These are phyloP conservation scores for Poeciliopsis gracilis DNA, from an alignment of 2,797 vertebrate genomes.

Conservation along the genomic window DNA sequence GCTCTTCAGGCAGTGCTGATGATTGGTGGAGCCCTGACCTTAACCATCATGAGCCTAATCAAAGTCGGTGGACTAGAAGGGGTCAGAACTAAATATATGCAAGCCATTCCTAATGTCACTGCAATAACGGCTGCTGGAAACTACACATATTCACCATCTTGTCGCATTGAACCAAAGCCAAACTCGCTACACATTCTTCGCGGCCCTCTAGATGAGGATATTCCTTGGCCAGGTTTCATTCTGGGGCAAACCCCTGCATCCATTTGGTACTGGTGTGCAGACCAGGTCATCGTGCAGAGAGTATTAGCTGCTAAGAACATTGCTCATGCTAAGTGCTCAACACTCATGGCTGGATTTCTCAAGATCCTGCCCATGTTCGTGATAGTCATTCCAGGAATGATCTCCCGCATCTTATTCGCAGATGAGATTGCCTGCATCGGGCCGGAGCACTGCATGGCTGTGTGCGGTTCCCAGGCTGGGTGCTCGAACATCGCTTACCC, in stretches of 20 bases:
- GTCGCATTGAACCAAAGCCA: slow-evolving; percentile 90
- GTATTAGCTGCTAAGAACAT: slow-evolving; percentile 97
- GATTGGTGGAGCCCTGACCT: slow-evolving; percentile 93
- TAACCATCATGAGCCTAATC: slow-evolving; percentile 90
- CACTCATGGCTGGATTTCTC: slow-evolving; percentile 96
- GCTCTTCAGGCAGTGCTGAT: slow-evolving; percentile 96
- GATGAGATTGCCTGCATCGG: slow-evolving; percentile 96
- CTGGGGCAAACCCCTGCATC: slow-evolving; percentile 97
- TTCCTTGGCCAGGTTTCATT: slow-evolving; percentile 97
- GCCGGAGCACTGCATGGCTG: slow-evolving; percentile 96
- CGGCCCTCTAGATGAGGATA: slow-evolving; percentile 91
- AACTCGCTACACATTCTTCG: slow-evolving; percentile 90
- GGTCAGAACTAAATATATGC: slow-evolving; percentile 93
- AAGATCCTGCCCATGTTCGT: slow-evolving; percentile 98
- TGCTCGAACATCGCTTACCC: slow-evolving; percentile 99
- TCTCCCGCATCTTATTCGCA: slow-evolving; percentile 92
- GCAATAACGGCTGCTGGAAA: slow-evolving; percentile 89
- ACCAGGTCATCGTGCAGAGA: slow-evolving; percentile 98
- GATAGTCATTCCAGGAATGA: slow-evolving; percentile 98
- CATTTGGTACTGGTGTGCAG: slow-evolving; percentile 99
- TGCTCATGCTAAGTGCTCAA: slow-evolving; percentile 93
- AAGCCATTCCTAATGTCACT: slow-evolving; percentile 91
- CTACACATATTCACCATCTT: slow-evolving; percentile 87
- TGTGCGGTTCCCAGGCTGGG: slow-evolving; percentile 94
- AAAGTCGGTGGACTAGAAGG: slow-evolving; percentile 95